A percentile compares a stretch with the other conserved stretches of the same genome.
These are phyloP conservation scores for Ammospiza nelsoni DNA, from an alignment of 2,113 vertebrate species.

Conservation along the genomic window DNA sequence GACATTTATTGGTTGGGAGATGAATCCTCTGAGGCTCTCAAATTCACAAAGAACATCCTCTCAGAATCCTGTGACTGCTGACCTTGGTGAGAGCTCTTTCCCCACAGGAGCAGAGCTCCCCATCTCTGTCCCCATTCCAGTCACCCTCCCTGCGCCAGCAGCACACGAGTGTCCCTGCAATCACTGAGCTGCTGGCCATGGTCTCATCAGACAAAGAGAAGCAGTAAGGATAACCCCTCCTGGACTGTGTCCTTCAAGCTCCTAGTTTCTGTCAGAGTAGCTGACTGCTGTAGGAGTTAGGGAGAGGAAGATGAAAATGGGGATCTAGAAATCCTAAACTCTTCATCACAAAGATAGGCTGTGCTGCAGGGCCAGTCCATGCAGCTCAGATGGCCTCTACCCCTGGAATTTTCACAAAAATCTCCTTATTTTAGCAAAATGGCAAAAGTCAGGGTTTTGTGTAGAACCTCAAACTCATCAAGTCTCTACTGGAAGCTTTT, in stretches of 20 bases:
- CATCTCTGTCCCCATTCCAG: rapidly evolving
- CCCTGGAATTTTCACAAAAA: background rate
- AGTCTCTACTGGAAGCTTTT: background rate
- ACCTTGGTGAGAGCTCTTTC: background rate
- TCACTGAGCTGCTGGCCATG: background rate
- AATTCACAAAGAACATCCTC: background rate
- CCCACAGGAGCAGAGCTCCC: background rate
- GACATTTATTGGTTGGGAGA: background rate
- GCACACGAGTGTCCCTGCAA: rapidly evolving
- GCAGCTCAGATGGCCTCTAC: background rate
- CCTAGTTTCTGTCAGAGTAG: background rate
- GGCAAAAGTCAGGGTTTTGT: background rate
- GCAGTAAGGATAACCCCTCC: background rate
- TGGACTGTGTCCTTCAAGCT: background rate
- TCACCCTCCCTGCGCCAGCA: background rate
- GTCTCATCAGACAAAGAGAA: background rate
- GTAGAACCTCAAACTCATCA: background rate
- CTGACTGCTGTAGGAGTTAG: background rate
- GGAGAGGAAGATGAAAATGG: background rate
- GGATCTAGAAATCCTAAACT: background rate
- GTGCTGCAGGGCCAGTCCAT: background rate
- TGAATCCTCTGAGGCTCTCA: background rate
- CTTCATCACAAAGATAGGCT: rapidly evolving
- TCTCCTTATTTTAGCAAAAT: background rate
- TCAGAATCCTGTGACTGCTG: rapidly evolving